Evolutionary conservation across 2,888 invertebrate species (phyloP).

Genomic region (Trimorus sp.): DNA sequence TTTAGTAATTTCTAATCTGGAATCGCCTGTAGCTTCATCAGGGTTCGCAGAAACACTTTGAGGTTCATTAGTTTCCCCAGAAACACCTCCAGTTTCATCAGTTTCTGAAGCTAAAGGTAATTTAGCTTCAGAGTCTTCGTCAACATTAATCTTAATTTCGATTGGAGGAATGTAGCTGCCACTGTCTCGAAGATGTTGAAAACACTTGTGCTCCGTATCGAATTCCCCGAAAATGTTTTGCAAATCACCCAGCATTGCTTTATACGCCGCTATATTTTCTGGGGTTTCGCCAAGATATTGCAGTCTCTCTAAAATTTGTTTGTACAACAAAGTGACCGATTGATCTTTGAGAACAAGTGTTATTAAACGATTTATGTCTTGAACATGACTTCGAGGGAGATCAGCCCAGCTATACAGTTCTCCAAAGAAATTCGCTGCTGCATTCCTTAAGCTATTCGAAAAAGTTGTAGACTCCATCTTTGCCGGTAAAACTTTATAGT

Average conservation of each 20-base stretch:
- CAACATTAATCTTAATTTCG: conserved; percentile 13
- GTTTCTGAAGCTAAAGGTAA: too few species aligned
- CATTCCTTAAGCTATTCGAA: conserved; percentile 8
- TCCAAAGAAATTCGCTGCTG: conserved; percentile 17
- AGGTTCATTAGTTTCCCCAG: too few species aligned
- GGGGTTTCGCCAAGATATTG: conserved; percentile 28
- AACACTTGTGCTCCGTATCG: conserved; percentile 51
- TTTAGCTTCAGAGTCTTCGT: too few species aligned
- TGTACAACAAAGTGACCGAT: conserved; percentile 6
- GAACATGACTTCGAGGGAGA: conserved; percentile 31
- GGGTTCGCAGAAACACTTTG: too few species aligned
- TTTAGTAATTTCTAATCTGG: not conserved
- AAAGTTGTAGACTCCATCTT: conserved; percentile 9
- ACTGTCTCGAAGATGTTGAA: conserved; percentile 10
- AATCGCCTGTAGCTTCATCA: not conserved
- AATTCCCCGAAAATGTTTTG: conserved; percentile 35
- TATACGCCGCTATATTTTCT: conserved; percentile 33
- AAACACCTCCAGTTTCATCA: too few species aligned
- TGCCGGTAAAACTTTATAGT: not conserved
- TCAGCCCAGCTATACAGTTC: conserved; percentile 34
- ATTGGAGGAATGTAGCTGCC: conserved; percentile 28
- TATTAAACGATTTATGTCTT: conserved; percentile 35
- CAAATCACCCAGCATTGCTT: conserved; percentile 21
- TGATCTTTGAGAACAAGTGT: conserved; percentile 7
- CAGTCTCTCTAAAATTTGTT: conserved; percentile 41